Conservation (phyloP, 2,113 vertebrate genomes). For the Coreoperca whiteheadi region DNA sequence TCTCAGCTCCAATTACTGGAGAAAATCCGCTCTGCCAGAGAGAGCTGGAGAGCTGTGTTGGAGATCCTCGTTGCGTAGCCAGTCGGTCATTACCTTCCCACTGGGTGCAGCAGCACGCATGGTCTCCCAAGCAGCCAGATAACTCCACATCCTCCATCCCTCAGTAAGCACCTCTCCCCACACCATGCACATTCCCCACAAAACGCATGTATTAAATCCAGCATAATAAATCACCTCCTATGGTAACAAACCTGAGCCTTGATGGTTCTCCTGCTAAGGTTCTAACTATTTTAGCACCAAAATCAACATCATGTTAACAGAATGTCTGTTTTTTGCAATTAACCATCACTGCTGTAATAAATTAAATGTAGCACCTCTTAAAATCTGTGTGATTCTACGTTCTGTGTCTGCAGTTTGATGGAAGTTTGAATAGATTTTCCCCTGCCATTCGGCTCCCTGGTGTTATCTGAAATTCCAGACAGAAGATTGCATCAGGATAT, state of each 20-base stretch:
- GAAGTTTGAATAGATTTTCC: constrained; percentile 39
- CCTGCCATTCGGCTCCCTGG: constrained; percentile 38
- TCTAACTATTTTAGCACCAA: neutral
- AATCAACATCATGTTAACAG: constrained; percentile 13
- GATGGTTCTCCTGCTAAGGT: neutral
- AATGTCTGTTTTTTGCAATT: constrained; percentile 10
- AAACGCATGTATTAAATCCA: constrained; percentile 24
- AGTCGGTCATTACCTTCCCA: constrained; percentile 74
- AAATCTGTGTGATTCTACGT: constrained; percentile 27
- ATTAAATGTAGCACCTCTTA: constrained; percentile 12
- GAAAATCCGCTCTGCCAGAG: constrained; percentile 61
- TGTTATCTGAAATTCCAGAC: constrained; percentile 55
- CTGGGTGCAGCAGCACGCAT: constrained; percentile 68
- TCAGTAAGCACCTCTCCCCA: constrained; percentile 51
- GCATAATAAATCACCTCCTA: constrained; percentile 24
- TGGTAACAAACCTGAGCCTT: constrained; percentile 36
- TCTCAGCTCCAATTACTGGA: constrained; percentile 62
- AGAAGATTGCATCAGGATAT: constrained; percentile 72
- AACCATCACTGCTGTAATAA: constrained; percentile 16
- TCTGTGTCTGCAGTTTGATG: constrained; percentile 43
- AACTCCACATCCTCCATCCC: constrained; percentile 51
- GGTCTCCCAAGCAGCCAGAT: constrained; percentile 63
- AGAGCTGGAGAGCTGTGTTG: constrained; percentile 35
- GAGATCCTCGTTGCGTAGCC: constrained; percentile 50
- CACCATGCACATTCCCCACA: constrained; percentile 49